These are phyloP conservation scores for Prinia subflava DNA, from an alignment of 2,113 vertebrate genomes.

Conservation along the genomic window DNA sequence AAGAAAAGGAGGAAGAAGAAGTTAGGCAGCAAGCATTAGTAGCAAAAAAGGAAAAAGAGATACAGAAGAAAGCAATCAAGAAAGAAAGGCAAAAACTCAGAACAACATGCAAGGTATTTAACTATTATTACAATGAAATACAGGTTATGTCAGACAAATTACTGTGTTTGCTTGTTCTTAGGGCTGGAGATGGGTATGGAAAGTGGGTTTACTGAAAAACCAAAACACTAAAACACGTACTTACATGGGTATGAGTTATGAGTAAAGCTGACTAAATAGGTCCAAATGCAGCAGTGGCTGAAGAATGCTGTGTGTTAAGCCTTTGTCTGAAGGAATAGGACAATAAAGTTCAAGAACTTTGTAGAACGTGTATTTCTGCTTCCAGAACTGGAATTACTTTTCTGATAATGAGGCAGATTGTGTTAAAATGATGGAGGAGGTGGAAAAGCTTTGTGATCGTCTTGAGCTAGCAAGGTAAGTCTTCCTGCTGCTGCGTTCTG, in stretches of 20 bases:
- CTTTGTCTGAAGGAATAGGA: background rate
- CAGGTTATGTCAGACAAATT: background rate
- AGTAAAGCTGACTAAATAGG: background rate
- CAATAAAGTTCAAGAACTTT: constrained; percentile 54
- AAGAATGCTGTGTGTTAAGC: background rate
- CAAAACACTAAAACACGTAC: background rate
- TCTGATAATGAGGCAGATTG: constrained; percentile 87
- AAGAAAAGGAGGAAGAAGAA: constrained; percentile 94
- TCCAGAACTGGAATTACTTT: constrained; percentile 97
- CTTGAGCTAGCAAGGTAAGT: constrained; percentile 90
- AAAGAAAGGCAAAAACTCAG: constrained; percentile 97
- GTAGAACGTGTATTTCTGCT: constrained; percentile 64
- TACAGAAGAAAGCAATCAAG: constrained; percentile 97
- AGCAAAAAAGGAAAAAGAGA: constrained; percentile 96
- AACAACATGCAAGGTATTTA: constrained; percentile 90
- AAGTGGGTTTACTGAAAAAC: background rate
- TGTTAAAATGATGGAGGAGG: constrained; percentile 98
- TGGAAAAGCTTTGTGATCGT: constrained; percentile 97
- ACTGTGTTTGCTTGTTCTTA: background rate
- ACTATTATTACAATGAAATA: background rate
- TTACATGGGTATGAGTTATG: background rate
- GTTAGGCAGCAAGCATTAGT: constrained; percentile 86
- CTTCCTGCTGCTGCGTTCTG: background rate
- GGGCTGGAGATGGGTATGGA: background rate
- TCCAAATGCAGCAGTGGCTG: background rate